Percentiles rank a stretch among this genome's conserved stretches.
Evolutionary conservation across 2,888 invertebrate genomes (phyloP).

Genomic region (Acanthacorydalis orientalis): DNA sequence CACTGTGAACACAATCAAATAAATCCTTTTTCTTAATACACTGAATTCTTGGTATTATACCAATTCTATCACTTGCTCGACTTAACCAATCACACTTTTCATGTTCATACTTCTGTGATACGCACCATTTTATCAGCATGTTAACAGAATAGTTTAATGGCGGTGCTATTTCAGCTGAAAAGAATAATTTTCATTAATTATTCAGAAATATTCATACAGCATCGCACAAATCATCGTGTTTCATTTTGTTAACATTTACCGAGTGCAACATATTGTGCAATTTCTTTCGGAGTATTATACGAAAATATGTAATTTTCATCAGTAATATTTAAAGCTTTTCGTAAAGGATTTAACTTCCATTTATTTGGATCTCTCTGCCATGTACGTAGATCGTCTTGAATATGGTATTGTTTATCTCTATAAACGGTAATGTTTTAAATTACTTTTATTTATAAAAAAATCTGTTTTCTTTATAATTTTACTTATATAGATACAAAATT

Average conservation of each 20-base stretch:
- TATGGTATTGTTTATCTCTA: not conserved
- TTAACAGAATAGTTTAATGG: not conserved
- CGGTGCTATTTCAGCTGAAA: constrained; percentile 13
- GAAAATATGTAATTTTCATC: too few species aligned
- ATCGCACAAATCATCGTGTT: too few species aligned
- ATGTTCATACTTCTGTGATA: constrained; percentile 27
- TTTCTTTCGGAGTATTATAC: too few species aligned
- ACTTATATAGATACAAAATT: not conserved
- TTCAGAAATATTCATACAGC: too few species aligned
- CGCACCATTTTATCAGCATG: constrained; percentile 33
- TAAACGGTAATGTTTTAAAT: too few species aligned
- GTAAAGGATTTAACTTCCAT: too few species aligned
- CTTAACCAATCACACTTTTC: constrained; percentile 37
- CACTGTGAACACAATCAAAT: constrained; percentile 32
- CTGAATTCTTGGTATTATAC: constrained; percentile 32
- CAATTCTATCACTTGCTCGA: constrained; percentile 30
- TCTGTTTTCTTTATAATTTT: too few species aligned
- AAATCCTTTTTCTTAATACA: constrained; percentile 26
- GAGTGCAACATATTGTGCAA: not conserved
- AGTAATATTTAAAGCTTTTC: too few species aligned
- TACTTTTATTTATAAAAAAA: too few species aligned
- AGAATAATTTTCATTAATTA: not conserved
- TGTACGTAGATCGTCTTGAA: not conserved
- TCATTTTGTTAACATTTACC: not conserved
- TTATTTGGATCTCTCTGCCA: not conserved